Evolutionary conservation across 1,140 invertebrate species (phyloP), one percentile per base, ranked within the genome.

Genomic region (Bombus picipes): DNA sequence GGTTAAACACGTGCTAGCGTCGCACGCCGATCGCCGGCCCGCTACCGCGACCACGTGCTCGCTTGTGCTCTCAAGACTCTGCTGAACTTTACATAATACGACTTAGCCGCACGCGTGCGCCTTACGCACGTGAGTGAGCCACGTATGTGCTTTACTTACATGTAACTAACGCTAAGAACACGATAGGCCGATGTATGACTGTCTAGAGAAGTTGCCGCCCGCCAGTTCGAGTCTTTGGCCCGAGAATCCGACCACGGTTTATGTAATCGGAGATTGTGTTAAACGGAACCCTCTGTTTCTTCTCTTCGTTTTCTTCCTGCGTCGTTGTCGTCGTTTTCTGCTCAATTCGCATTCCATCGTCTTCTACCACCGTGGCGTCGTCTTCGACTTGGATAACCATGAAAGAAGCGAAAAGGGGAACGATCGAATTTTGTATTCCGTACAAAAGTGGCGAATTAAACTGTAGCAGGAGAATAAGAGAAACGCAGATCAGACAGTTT

Each of bases 221-320:
- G 75, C 32, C 73, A n/a, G 72, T 83, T 70, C 57, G 47, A 66
- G 62, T 15, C 34, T 80, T 32, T 76, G 53, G 57, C 72, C 85
- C 83, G 87, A 89, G 91, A 93, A 94, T 93, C 88, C 66, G 89
- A 92, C 85, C 88, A 90, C 89, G 78, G 77, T 92, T 94, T 91
- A 93, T 92, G 90, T 94, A 94, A 93, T 90, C 86, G 79, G 89
- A 93, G 92, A 93, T 93, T 90, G 89, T 87, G 89, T 91, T 91
- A 91, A 93, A 93, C 90, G 87, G 90, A 89, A 87, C 43, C 65
- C 39, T 72, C 73, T 86, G 25, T 74, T 43, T 73, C 71, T n/a
- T 70, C 18, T 78, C 39, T 37, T 81, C 76, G 65, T 85, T 59
- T 37, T 47, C 74, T 75, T 43, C 34, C 78, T 32, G 37, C 73